Percentiles rank a stretch among this genome's conserved stretches.
Conservation (phyloP, 2,797 vertebrate genomes). For the Lepus townsendii region DNA sequence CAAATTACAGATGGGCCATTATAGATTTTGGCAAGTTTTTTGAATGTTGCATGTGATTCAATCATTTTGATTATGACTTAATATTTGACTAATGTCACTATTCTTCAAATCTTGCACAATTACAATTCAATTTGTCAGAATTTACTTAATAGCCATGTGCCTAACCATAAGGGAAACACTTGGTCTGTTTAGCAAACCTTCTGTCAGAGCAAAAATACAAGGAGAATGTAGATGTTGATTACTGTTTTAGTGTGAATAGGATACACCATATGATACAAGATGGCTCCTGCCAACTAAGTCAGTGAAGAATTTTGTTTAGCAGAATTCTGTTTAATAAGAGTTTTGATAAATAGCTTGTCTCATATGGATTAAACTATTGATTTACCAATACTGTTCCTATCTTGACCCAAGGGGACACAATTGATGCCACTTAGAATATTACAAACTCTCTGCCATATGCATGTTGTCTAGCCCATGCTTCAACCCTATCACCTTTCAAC, state of each 20-base stretch:
- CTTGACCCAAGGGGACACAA: conserved; percentile 87
- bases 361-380: conserved; percentile 89
- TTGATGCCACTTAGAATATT: conserved; percentile 89
- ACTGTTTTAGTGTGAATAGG: conserved; percentile 65
- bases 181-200: conserved; percentile 79
- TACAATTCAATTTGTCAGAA: conserved; percentile 81
- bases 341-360: conserved; percentile 89
- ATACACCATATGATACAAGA: conserved; percentile 71
- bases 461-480: conserved; percentile 90
- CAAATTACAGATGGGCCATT: conserved; percentile 5
- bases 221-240: conserved; percentile 71
- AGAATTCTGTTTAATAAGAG: conserved; percentile 78
- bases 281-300: conserved; percentile 80
- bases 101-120: conserved; percentile 74
- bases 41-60: conserved; percentile 43
- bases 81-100: conserved; percentile 79
- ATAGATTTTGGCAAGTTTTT: conserved; percentile 47
- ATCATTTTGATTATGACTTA: conserved; percentile 81
- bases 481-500: conserved; percentile 92
- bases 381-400: conserved; percentile 88
- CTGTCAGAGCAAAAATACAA: conserved; percentile 63
- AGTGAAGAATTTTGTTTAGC: conserved; percentile 82
- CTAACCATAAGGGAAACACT: conserved; percentile 84
- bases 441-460: conserved; percentile 91
- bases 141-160: conserved; percentile 84